Base-by-base conservation (phyloP, 2,888 invertebrate genomes). In the Lasioglossum morio region DNA sequence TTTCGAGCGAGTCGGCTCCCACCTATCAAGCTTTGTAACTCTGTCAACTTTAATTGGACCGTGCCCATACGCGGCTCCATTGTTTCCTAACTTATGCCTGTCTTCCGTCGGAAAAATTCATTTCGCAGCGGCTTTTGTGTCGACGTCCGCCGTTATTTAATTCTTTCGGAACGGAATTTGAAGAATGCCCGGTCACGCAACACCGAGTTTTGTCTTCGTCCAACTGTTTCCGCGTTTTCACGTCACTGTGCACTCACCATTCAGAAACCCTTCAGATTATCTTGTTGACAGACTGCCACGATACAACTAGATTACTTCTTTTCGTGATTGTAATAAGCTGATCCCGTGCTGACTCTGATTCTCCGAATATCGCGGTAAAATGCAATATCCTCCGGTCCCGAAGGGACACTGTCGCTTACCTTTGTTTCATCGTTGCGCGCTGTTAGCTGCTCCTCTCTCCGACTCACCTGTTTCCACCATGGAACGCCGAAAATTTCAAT, bases 1-100 rank as follows among this genome's bases (percentile, higher is more conserved):
- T 19, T 73, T 74, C 73, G 34, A 84, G 69, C 79, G 43, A 10
- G 48, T 80, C 77, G 37, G 57, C 27, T 48, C 69, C 69, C 69
- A 82, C 84, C 78, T 70, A 85, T 87, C 87, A 80, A 66, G 66
- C 79, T 87, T 82, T 80, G 85, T 84, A 76, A 72, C 69, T 82
- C 81, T 87, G 81, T 76, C 87, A 60, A 80, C 53, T 87, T 79
- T 87, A 87, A 84, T 84, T 84, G 76, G 81, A 60, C 66, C 72
- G 63, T 69, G 46, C 43, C 60, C 79, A 81, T 73, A 34, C 69
- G 48, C 27, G 8, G 73, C 37, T 72, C 66, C 60, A 75, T 78
- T 72, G 75, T 77, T 86, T 53, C 57, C 23, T 72, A 75, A 70
- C 84, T 77, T 79, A 73, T 34, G 48, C 63, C n/a, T 27, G 27